Evolutionary conservation across 2,113 vertebrate species (phyloP), one percentile per base, ranked within the genome.

Genomic region (Myrmophylax atrothorax): DNA sequence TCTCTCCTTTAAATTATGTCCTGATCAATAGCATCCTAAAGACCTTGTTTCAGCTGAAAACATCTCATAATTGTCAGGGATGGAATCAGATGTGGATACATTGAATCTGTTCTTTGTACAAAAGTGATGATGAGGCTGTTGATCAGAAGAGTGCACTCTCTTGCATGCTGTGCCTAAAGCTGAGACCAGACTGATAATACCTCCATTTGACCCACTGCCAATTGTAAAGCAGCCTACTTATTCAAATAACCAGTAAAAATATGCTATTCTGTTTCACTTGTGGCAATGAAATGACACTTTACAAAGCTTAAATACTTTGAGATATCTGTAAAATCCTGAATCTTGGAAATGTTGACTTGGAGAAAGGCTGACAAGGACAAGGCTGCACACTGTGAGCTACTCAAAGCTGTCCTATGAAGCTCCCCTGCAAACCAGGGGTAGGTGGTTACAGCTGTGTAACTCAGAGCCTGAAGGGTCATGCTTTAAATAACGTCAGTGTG

Each of bases 41-140:
- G 56, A 47, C 59, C 40, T 68, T 31, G 5, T 53, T 93, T 80
- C 68, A n/a, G 13, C 49, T 90, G 49, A 84, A 92, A 81, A 76
- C 26, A 12, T 26, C 20, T 33, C 0, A 0, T 72, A 78, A 78
- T 44, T 3, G 1, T n/a, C 49, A 78, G 56, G 42, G 47, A 10
- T 74, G 25, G 35, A 74, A 63, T 25, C n/a, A 92, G 22, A 52
- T 64, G 38, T 37, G 12, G 35, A 13, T 86, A 28, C 9, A 23
- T 14, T 76, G 35, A 55, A 35, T 24, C 20, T 58, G 9, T 11
- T 80, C 89, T 84, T 70, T 35, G 22, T 44, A 12, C 14, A 44
- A 40, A 82, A 81, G 63, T 59, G 33, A 15, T 52, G 76, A 38
- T 38, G 37, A 70, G 5, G 50, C 62, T 70, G 12, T 17, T 81